Conservation (phyloP, 2,113 vertebrate species). For the Hippocampus barbouri region DNA sequence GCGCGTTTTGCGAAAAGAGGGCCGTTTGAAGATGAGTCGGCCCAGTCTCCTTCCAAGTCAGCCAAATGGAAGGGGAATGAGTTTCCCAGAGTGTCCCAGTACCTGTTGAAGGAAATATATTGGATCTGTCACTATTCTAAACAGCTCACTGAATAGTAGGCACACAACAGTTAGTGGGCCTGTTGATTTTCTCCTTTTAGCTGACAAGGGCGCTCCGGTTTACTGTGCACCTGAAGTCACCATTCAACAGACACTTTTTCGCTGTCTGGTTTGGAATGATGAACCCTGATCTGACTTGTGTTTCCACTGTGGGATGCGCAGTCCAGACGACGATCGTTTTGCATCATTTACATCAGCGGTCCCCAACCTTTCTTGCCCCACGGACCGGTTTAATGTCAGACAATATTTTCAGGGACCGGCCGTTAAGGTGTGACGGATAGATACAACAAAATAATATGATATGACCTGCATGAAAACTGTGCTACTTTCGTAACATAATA, state of each 20-base stretch:
- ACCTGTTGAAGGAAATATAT: slow-evolving; percentile 56
- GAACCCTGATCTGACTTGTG: background rate
- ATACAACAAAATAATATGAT: no score
- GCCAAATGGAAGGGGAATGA: slow-evolving; percentile 63
- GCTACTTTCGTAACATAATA: no score
- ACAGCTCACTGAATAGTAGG: slow-evolving; percentile 18
- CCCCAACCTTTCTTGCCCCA: no score
- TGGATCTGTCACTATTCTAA: slow-evolving; percentile 1
- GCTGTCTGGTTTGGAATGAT: background rate
- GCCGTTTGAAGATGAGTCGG: slow-evolving; percentile 65
- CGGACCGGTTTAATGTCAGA: no score
- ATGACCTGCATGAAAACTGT: no score
- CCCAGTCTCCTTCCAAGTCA: slow-evolving; percentile 61
- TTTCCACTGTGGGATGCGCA: background rate
- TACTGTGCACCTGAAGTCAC: background rate
- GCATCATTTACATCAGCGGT: background rate
- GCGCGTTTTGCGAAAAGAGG: slow-evolving; percentile 60
- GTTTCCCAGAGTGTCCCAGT: slow-evolving; percentile 48
- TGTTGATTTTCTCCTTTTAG: slow-evolving; percentile 36
- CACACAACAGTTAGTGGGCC: slow-evolving; percentile 34
- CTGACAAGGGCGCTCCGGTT: slow-evolving; percentile 54
- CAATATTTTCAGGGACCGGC: no score
- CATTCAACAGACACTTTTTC: background rate
- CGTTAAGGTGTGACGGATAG: no score
- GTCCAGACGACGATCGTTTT: background rate